Base-by-base conservation (phyloP, 1,140 invertebrate genomes). In the Lutraria rhynchaena region DNA sequence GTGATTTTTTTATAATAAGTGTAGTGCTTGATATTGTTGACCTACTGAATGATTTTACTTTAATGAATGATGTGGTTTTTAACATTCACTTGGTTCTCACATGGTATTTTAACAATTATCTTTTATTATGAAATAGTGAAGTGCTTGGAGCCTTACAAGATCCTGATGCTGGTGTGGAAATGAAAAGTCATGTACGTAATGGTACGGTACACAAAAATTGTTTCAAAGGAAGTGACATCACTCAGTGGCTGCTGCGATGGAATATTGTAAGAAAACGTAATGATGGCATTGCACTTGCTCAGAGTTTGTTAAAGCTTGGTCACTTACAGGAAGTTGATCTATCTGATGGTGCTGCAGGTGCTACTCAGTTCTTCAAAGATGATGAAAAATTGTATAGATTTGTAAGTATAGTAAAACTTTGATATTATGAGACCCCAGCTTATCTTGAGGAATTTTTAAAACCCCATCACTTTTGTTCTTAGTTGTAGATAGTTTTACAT, bases 141-240 rank as follows among this genome's bases (percentile, higher is more conserved):
- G 87, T 89, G n/a, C 85, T 89, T 57, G 88, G 88, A 22, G 86
- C 88, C 15, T 76, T 89, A 15, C 88, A 89, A 70, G 88, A 89
- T 35, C 85, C 85, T 35, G 88, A 86, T 85, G 88, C 88, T 60
- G 88, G 88, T 3, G 84, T 89, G 5, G 82, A 85, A 77, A 80
- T 85, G 37, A 81, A 75, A 27, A 86, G 57, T 57, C 88, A 89
- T 57, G 73, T 89, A 4, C 55, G 88, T 41, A 85, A 83, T 44
- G 86, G 88, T n/a, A 78, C 81, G 74, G 84, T 89, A 22, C 87
- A 87, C 71, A 87, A 87, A 58, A 89, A 89, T 65, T 89, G 88
- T 71, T 89, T 89, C 63, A 81, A 73, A 86, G 87, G 87, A 9
- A 86, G 83, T 82, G 82, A 86, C 19, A 80, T 89, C 22, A 83